These are phyloP conservation scores for Plectrocnemia conspersa DNA, from an alignment of 1,140 invertebrate genomes.

Conservation along the genomic window DNA sequence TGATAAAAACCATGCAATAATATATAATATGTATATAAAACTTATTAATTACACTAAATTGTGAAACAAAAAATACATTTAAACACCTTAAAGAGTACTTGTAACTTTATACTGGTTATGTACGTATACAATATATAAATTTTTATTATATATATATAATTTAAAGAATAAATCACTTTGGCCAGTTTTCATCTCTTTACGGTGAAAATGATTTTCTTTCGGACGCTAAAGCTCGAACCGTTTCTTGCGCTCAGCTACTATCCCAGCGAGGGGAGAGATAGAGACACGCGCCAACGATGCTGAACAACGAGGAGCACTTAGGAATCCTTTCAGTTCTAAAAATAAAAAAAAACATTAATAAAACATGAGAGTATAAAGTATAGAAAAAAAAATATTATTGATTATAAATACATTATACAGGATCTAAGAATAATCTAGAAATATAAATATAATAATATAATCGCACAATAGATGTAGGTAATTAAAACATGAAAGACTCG, in stretches of 20 bases:
- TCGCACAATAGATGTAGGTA: too few species aligned
- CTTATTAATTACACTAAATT: not conserved
- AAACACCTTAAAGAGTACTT: not conserved
- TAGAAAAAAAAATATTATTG: too few species aligned
- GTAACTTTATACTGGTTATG: not conserved
- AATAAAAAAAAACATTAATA: slow-evolving; percentile 33
- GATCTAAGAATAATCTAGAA: too few species aligned
- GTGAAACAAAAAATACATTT: not conserved
- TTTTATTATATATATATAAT: not conserved
- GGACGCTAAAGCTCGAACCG: slow-evolving; percentile 54
- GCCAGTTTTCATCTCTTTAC: not conserved
- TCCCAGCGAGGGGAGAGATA: slow-evolving; percentile 54
- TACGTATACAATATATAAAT: not conserved
- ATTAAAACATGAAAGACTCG: too few species aligned
- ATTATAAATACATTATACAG: too few species aligned
- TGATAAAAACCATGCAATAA: too few species aligned
- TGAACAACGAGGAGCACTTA: slow-evolving; percentile 46
- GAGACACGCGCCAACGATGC: slow-evolving; percentile 44
- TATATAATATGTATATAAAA: too few species aligned
- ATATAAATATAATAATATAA: too few species aligned
- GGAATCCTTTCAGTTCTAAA: slow-evolving; percentile 52
- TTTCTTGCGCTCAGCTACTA: slow-evolving; percentile 66
- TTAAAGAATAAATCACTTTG: slow-evolving; percentile 8
- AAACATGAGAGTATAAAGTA: slow-evolving; percentile 15
- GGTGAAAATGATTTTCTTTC: not conserved